phyloP scores from a whole-genome alignment of 2,888 invertebrate genomes.

The Drosophila mimica region DNA sequence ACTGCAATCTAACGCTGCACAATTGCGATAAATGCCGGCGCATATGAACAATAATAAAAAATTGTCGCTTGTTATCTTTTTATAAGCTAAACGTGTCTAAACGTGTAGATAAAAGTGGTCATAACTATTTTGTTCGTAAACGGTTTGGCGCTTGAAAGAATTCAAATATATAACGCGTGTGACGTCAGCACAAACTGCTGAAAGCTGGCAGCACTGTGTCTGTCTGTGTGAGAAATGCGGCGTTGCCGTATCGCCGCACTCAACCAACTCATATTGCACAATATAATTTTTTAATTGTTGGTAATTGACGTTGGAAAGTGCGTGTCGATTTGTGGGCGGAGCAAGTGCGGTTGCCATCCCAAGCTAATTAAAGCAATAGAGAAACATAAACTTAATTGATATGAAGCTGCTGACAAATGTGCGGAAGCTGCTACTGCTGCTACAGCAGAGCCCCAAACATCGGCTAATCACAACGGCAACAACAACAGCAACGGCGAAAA shows the following conservation, averaged over 20 bases:
- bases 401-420: slow-evolving; percentile 66
- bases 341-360: neutral
- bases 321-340: slow-evolving; percentile 19
- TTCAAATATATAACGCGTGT: slow-evolving; percentile 8
- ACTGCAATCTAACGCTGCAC: slow-evolving; percentile 13
- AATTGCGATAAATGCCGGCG: slow-evolving; percentile 39
- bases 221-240: neutral
- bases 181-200: slow-evolving; percentile 29
- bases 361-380: slow-evolving; percentile 47
- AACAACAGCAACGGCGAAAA: slow-evolving; percentile 38
- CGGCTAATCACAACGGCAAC: slow-evolving; percentile 55
- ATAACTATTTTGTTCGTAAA: slow-evolving; percentile 10
- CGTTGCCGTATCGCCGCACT: slow-evolving; percentile 36
- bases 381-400: slow-evolving; percentile 53
- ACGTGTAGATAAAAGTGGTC: slow-evolving; percentile 14
- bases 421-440: slow-evolving; percentile 45
- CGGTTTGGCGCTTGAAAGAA: neutral
- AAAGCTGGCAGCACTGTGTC: slow-evolving; percentile 31
- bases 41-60: slow-evolving; percentile 6
- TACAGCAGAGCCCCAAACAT: slow-evolving; percentile 28
- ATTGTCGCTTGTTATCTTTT: slow-evolving; percentile 22
- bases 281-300: slow-evolving; percentile 36
- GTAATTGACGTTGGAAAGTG: slow-evolving; percentile 45
- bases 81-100: slow-evolving; percentile 13
- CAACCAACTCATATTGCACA: slow-evolving; percentile 45